Evolutionary conservation across 2,888 invertebrate genomes (phyloP), one percentile per base, ranked within the genome.

Genomic region (Ectemnius continuus): DNA sequence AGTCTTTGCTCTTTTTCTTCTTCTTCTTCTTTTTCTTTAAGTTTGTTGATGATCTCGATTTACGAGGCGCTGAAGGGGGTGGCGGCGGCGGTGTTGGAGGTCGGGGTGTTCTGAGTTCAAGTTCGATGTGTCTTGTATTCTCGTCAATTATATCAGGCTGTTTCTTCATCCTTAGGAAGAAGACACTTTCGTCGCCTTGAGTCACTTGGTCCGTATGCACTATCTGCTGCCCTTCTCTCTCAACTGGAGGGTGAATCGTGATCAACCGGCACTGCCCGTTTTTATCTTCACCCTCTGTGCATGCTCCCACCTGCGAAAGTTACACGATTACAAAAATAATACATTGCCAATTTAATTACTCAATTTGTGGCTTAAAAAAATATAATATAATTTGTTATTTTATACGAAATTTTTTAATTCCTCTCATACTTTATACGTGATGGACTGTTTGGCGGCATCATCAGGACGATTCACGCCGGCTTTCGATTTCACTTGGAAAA

Each of bases 91-190:
- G 76, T 5, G 73, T 75, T 16, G 85, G 84, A 28, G 80, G 82
- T 66, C 84, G 88, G 0, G 90, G 89, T 0, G 89, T 90, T 46
- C 85, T 79, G n/a, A 90, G 70, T 73, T 91, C 90, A 2, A 91
- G 64, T 68, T 91, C 91, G 6, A 91, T 67, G 64, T 89, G 88
- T 20, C 84, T 84, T 20, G 82, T 84, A 57, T 80, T 82, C 20
- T 75, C 65, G 0, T 84, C 79, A 0, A 36, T 11, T 0, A 36
- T 5, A 3, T 84, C 83, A 0, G 82, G 72, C 46, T 87, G 85
- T 67, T 88, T 91, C 56, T 88, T 89, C 45, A 91, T 82, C 6
- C 81, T 85, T 23, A 91, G 64, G 28, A 90, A 73, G 67, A 88
- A 91, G 16, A 91, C 83, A 58, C 87, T 84, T 8, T 88, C 82